Evolutionary conservation across 1,140 invertebrate species (phyloP), one percentile per base, ranked within the genome.

Genomic region (Drosophila biarmipes): DNA sequence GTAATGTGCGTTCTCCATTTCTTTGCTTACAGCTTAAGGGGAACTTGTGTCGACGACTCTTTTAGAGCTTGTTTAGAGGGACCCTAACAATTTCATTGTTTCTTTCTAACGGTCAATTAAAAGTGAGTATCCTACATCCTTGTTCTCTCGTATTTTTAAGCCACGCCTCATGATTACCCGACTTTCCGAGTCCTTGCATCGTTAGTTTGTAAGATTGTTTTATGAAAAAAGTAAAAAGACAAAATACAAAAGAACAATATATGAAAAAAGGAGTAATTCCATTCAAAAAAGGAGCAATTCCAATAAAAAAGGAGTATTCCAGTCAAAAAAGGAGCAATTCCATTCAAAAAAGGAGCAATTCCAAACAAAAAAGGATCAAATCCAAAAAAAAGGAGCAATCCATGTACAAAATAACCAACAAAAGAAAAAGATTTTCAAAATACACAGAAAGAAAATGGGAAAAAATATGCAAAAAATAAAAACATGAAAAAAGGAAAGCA

Each of bases 51-150:
- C 82, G 78, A 81, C 87, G 86, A 91, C 90, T 91, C 90, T 90
- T 91, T 85, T 75, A 91, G 90, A 91, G 82, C 82, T 89, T 89
- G 86, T 91, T 90, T 90, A 91, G 82, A 90, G 90, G 78, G 89
- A 71, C 66, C 82, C 73, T 81, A 89, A 91, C 90, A 91, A 91
- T 91, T 91, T 91, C 90, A 91, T 91, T 91, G 85, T 91, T 91
- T 62, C 82, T 91, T 76, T 91, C 90, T 51, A 91, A 91, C 90
- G 90, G 90, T 85, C 78, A 91, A 87, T 72, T 91, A 85, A 91
- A 91, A 91, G 90, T 91, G 67, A 91, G 90, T 91, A 91, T 74
- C 49, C 46, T 24, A 42, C 15, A 31, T 82, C 63, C 46, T 73
- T 76, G 72, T 38, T 4, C 14, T n/a, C 11, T 19, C 7, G 40